Evolutionary conservation across 2,888 invertebrate species (phyloP).

Genomic region (Eledona agricola): DNA sequence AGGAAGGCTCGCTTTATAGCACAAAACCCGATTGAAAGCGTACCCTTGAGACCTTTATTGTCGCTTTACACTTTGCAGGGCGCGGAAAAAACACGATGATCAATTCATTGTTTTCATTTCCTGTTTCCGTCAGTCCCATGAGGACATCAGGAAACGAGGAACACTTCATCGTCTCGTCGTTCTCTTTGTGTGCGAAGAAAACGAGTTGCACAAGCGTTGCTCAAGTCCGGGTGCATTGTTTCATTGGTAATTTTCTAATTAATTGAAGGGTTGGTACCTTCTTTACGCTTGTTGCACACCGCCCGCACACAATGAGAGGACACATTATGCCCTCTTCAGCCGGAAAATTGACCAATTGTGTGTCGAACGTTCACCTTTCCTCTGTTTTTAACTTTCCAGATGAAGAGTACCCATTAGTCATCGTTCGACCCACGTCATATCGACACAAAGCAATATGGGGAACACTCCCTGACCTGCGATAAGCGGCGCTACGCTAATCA

Average conservation of each 20-base stretch:
- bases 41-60: neutral
- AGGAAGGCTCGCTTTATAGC: slow-evolving; percentile 7
- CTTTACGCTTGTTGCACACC: slow-evolving; percentile 1
- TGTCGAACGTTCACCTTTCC: slow-evolving; percentile 2
- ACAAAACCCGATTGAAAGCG: neutral
- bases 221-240: slow-evolving; percentile 11
- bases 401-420: neutral
- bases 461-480: slow-evolving; percentile 26
- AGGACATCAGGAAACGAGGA: slow-evolving; percentile 6
- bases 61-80: slow-evolving; percentile 1
- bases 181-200: neutral
- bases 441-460: slow-evolving; percentile 1
- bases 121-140: slow-evolving; percentile 17
- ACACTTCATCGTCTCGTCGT: slow-evolving; percentile 10
- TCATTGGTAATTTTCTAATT: slow-evolving; percentile 11
- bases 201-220: slow-evolving; percentile 11
- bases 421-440: neutral
- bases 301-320: neutral
- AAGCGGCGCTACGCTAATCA: slow-evolving; percentile 15
- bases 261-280: slow-evolving; percentile 7
- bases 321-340: neutral
- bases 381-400: slow-evolving; percentile 1
- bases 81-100: slow-evolving; percentile 4
- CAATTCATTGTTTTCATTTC: slow-evolving; percentile 12
- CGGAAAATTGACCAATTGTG: slow-evolving; percentile 12